phyloP scores from a whole-genome alignment of 2,888 invertebrate species.

The Pachycephus smyrnensis region DNA sequence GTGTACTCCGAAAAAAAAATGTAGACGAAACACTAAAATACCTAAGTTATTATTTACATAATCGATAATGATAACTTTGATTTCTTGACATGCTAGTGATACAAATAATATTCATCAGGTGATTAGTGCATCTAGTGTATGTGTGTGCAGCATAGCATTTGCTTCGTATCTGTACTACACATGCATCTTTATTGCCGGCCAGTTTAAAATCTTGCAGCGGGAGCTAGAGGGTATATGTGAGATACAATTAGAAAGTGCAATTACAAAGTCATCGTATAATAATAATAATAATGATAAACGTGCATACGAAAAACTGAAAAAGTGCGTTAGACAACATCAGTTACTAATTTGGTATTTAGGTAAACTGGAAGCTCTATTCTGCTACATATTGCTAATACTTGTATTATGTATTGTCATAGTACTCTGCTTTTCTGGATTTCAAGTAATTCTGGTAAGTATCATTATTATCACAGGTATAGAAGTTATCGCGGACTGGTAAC shows the following conservation, averaged over 20 bases:
- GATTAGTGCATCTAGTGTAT: neutral
- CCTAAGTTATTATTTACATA: too few species aligned
- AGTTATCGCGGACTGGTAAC: too few species aligned
- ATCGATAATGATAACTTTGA: too few species aligned
- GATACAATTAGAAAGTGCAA: neutral
- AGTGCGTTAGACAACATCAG: constrained; percentile 30
- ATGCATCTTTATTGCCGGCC: constrained; percentile 12
- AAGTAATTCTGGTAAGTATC: too few species aligned
- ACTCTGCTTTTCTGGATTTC: too few species aligned
- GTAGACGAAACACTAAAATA: too few species aligned
- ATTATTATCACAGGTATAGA: too few species aligned
- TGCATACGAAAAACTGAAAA: neutral
- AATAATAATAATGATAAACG: too few species aligned
- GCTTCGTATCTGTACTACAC: constrained; percentile 14
- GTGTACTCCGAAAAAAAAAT: too few species aligned
- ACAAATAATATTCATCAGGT: neutral
- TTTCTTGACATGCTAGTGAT: neutral
- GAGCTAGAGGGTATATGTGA: constrained; percentile 7
- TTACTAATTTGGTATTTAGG: constrained; percentile 32
- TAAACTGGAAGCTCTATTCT: constrained; percentile 24
- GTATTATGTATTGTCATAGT: too few species aligned
- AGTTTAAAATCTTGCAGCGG: constrained; percentile 17
- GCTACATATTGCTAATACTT: too few species aligned
- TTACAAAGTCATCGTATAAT: too few species aligned
- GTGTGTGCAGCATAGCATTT: constrained; percentile 10